Evolutionary conservation across 2,797 vertebrate species (phyloP).

Genomic region (Peromyscus nudipes): DNA sequence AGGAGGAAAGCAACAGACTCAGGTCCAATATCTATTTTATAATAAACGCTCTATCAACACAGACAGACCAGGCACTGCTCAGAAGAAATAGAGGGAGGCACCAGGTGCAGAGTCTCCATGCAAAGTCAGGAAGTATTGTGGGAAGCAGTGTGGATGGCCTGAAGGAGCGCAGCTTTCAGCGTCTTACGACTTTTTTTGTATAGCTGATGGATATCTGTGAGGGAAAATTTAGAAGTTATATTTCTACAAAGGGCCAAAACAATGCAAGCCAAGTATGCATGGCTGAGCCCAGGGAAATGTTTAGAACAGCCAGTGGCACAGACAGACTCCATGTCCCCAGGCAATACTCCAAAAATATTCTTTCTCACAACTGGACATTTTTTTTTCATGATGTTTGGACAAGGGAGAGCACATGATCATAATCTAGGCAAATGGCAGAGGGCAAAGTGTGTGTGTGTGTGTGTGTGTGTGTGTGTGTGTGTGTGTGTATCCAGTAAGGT

Average conservation of each 20-base stretch:
- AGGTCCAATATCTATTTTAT: background rate
- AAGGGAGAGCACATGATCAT: background rate
- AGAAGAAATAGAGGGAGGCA: background rate
- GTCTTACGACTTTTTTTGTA: background rate
- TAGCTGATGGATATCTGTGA: constrained; percentile 61
- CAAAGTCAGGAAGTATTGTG: background rate
- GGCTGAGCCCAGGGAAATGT: constrained; percentile 53
- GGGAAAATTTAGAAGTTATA: constrained; percentile 50
- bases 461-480: background rate
- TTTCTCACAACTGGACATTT: constrained; percentile 66
- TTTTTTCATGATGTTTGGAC: constrained; percentile 48
- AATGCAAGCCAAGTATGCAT: constrained; percentile 56
- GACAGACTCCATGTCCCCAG: constrained; percentile 61
- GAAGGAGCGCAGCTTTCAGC: background rate
- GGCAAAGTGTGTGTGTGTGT: background rate
- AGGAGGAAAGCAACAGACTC: background rate
- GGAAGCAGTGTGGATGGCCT: background rate
- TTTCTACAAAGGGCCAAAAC: constrained; percentile 30
- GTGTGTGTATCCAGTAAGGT: background rate
- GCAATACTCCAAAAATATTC: constrained; percentile 68
- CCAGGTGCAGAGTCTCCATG: background rate
- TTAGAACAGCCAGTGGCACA: constrained; percentile 52
- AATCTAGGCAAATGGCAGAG: background rate
- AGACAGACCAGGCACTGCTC: background rate
- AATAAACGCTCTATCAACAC: background rate